Percentiles rank a stretch among this genome's conserved stretches.
phyloP scores from a whole-genome alignment of 2,888 invertebrate genomes.

The Metacarcinus magister region DNA sequence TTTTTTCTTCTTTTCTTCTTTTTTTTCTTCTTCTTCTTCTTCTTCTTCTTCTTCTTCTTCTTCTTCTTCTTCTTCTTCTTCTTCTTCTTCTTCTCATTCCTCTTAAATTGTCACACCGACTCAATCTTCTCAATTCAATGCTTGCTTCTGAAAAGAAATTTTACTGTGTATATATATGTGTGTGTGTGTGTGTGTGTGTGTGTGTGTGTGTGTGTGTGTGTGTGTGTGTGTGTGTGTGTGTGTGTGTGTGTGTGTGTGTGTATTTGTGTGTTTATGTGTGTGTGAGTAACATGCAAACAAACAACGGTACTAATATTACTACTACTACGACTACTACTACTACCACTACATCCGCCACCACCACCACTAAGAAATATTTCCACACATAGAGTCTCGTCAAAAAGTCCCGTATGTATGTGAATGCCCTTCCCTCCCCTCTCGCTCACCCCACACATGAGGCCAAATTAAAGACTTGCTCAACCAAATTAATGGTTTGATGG shows the following conservation, averaged over 20 bases:
- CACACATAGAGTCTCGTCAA: not conserved
- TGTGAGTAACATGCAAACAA: not conserved
- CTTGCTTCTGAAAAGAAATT: not conserved
- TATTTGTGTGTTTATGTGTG: not conserved
- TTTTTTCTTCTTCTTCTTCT: too few relatives aligned
- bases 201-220: too few relatives aligned
- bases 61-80: not conserved
- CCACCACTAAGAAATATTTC: not conserved
- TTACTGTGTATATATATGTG: too few relatives aligned
- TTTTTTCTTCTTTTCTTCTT: too few relatives aligned
- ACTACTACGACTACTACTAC: not conserved
- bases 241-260: constrained; percentile 2
- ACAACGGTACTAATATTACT: not conserved
- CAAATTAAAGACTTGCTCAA: not conserved
- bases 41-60: too few relatives aligned
- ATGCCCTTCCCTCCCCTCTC: not conserved
- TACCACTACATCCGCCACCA: not conserved
- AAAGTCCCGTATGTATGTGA: not conserved
- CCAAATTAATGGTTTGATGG: not conserved
- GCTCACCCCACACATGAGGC: not conserved
- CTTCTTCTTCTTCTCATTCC: not conserved
- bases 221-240: not conserved
- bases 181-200: too few relatives aligned
- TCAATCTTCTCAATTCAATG: not conserved
- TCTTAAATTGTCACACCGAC: not conserved